These are phyloP conservation scores for Phasianus colchicus DNA, from an alignment of 2,113 vertebrate genomes.

Conservation along the genomic window DNA sequence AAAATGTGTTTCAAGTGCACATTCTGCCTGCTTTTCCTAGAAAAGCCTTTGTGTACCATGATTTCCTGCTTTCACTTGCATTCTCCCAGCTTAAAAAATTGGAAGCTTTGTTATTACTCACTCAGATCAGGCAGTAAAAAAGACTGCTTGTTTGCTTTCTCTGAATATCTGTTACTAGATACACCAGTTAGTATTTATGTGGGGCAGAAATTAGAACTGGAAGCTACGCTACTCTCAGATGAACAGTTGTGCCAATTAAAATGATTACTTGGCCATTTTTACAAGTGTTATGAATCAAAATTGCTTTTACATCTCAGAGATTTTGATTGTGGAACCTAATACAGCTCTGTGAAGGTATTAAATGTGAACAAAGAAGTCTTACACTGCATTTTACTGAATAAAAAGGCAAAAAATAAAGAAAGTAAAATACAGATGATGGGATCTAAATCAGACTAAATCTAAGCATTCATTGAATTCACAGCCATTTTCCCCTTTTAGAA, in stretches of 20 bases:
- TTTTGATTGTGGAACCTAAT: neutral
- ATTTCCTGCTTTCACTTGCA: conserved; percentile 24
- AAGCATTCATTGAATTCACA: neutral
- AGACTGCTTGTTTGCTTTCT: neutral
- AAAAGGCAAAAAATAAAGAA: neutral
- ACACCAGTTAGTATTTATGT: neutral
- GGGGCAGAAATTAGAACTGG: neutral
- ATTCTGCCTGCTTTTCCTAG: conserved; percentile 39
- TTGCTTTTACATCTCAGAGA: neutral
- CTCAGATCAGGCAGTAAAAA: neutral
- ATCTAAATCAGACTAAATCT: neutral
- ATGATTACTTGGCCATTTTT: neutral
- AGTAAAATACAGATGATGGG: neutral
- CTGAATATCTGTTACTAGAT: neutral
- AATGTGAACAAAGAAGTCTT: neutral
- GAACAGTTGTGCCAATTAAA: neutral
- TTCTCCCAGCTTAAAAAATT: conserved; percentile 49
- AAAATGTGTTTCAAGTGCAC: conserved; percentile 58
- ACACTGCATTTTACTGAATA: neutral
- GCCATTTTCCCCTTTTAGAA: neutral
- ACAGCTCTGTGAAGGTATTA: neutral
- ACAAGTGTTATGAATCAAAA: neutral
- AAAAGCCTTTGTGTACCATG: conserved; percentile 40
- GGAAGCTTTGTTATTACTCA: conserved; percentile 52
- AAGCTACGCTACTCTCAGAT: neutral